phyloP scores from a whole-genome alignment of 1,140 invertebrate genomes.

The Portunus trituberculatus region DNA sequence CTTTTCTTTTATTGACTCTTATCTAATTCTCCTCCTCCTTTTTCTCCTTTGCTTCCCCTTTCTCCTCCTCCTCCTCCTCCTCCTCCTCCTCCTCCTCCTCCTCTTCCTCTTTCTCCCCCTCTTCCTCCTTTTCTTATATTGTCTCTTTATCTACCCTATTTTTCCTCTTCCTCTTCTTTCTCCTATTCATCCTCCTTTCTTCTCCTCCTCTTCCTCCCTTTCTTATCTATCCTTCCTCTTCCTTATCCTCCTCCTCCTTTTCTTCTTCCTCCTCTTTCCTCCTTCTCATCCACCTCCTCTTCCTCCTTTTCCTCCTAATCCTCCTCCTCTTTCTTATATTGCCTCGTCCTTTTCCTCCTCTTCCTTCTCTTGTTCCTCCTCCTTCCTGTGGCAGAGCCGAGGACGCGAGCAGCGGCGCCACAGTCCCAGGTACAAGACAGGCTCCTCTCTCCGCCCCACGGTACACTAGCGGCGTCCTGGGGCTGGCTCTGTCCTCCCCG shows the following conservation, averaged over 20 bases:
- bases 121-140: too few species aligned
- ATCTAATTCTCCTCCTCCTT: too few species aligned
- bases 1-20: too few species aligned
- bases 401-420: not conserved
- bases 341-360: not conserved
- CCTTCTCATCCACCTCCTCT: not conserved
- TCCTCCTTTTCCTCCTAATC: not conserved
- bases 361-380: not conserved
- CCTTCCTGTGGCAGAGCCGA: not conserved
- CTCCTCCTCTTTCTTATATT: not conserved
- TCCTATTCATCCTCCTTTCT: too few species aligned
- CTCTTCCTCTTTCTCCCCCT: too few species aligned
- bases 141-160: too few species aligned
- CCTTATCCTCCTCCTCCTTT: not conserved
- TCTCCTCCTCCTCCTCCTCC: too few species aligned
- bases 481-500: not conserved
- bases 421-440: conserved; percentile 17
- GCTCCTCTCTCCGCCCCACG: not conserved
- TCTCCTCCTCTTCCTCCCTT: not conserved
- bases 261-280: not conserved
- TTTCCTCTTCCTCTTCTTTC: too few species aligned
- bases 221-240: not conserved
- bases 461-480: not conserved
- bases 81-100: too few species aligned
- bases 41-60: too few species aligned